A percentile compares a stretch with the other conserved stretches of the same genome.
These are phyloP conservation scores for Danio choprae DNA, from an alignment of 2,797 vertebrate genomes.

Conservation along the genomic window DNA sequence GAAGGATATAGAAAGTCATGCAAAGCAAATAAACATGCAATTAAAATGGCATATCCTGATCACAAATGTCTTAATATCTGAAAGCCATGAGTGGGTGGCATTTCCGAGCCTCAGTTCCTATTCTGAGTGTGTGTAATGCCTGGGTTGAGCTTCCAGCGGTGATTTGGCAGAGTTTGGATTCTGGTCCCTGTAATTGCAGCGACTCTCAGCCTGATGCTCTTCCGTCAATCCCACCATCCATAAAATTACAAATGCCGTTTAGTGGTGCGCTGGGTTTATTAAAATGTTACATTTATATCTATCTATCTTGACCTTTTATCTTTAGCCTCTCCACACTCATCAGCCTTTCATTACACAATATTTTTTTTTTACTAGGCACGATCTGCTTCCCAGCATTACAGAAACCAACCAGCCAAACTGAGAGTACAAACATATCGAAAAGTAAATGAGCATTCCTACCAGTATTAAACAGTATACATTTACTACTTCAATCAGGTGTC, in stretches of 20 bases:
- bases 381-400: conserved; percentile 50
- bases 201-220: conserved; percentile 67
- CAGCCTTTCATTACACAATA: conserved; percentile 73
- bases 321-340: conserved; percentile 72
- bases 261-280: conserved; percentile 78
- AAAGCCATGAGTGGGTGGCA: conserved; percentile 1
- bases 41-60: conserved; percentile 7
- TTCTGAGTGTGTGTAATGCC: conserved; percentile 9
- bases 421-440: background rate
- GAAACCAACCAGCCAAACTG: conserved; percentile 30
- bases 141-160: conserved; percentile 58
- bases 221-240: conserved; percentile 73
- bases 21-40: background rate
- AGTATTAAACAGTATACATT: background rate
- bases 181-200: conserved; percentile 71
- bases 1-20: background rate
- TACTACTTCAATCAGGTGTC: too few species aligned
- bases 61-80: background rate
- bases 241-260: conserved; percentile 75
- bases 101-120: background rate
- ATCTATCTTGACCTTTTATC: conserved; percentile 63
- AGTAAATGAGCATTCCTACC: background rate
- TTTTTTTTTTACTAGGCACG: conserved; percentile 57
- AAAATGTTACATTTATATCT: conserved; percentile 73
- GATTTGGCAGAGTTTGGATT: conserved; percentile 66